Base-by-base conservation (phyloP, 2,113 vertebrate species). In the Ammodytes marinus region DNA sequence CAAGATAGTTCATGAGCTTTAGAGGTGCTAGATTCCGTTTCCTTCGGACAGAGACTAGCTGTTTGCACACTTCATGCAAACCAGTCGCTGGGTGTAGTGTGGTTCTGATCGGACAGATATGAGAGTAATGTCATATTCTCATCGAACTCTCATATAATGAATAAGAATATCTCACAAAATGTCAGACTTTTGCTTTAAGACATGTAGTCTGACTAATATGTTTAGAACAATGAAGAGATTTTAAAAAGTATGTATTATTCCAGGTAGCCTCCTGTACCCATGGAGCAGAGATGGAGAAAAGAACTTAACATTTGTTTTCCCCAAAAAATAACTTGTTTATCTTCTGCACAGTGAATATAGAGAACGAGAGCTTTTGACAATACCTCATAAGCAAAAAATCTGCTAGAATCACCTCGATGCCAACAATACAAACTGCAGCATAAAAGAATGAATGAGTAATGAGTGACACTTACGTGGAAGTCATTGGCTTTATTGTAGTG, bases 401-500 rank as follows among this genome's bases (percentile, higher is more conserved):
- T n/a, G 50, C 52, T 13, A 37, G 8, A 79, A 65, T 47, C 0
- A 66, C 37, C 50, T 57, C 2, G 5, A 39, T 3, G 0, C 42
- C 27, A 65, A 77, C 52, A 11, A 63, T 75, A 67, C 45, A 72
- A 58, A 66, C n/a, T 27, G 17, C 19, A 69, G 17, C 13, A 69
- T 60, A 40, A 80, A 68, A 64, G 50, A 76, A 55, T 43, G 17
- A 12, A 69, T 79, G 82, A 85, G 55, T 79, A 58, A 70, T 71
- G 47, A 69, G 43, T 68, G 70, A 74, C 60, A 86, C 91, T 95
- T 93, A 99, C 98, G 92, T 98, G 96, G 0, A 99, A 98, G 92
- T 98, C 97, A 0, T 98, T 99, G 65, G 97, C 97, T 89, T 99
- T 99, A 90, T 99, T 99, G 64, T 99, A 99, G 93, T 99, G 98